Percentiles rank a stretch among this genome's conserved stretches.
Conservation (phyloP, 1,140 invertebrate genomes). For the Asobara japonica region DNA sequence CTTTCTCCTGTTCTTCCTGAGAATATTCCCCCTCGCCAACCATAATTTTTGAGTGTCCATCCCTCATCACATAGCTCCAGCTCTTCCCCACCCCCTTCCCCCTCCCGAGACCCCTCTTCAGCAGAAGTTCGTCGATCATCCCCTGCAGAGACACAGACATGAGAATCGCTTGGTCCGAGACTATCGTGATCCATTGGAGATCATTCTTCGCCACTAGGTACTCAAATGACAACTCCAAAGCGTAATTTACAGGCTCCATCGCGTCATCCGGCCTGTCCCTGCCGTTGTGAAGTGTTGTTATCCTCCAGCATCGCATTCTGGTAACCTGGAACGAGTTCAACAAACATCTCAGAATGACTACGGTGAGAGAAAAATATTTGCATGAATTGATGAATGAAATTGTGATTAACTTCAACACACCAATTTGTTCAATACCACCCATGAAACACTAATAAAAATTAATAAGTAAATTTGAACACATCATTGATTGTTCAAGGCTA, state of each 20-base stretch:
- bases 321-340: too few species aligned
- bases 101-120: conserved; percentile 75
- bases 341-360: too few species aligned
- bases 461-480: too few species aligned
- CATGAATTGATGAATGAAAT: too few species aligned
- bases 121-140: conserved; percentile 93
- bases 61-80: conserved; percentile 70
- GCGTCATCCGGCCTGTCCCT: conserved; percentile 51
- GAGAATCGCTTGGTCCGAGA: conserved; percentile 90
- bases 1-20: too few species aligned
- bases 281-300: conserved; percentile 81
- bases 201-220: conserved; percentile 94
- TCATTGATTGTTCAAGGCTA: too few species aligned
- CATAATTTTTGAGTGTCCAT: conserved; percentile 64
- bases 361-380: too few species aligned
- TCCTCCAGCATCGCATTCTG: conserved; percentile 95
- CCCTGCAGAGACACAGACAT: conserved; percentile 94
- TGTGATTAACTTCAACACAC: too few species aligned
- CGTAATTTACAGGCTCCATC: conserved; percentile 55
- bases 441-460: too few species aligned
- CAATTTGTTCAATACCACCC: too few species aligned
- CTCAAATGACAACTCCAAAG: conserved; percentile 91
- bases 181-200: conserved; percentile 91
- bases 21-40: conserved; percentile 30
- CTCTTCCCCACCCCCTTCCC: conserved; percentile 51